These are phyloP conservation scores for Xylota sylvarum DNA, from an alignment of 2,888 invertebrate species.

Conservation along the genomic window DNA sequence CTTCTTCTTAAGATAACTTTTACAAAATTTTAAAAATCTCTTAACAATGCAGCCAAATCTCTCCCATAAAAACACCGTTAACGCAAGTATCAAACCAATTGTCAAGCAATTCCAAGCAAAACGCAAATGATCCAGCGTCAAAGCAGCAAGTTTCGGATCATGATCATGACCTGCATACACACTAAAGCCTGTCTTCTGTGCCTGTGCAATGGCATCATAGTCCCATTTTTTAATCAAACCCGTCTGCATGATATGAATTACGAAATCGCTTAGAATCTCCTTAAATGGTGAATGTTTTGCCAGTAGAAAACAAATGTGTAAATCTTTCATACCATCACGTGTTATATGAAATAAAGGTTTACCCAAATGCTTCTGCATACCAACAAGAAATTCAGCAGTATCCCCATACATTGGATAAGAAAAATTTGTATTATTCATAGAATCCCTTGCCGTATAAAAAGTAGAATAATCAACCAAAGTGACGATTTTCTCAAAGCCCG, in stretches of 20 bases:
- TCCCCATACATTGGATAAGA: background rate
- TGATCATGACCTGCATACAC: background rate
- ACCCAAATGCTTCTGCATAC: background rate
- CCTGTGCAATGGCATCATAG: background rate
- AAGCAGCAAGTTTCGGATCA: background rate
- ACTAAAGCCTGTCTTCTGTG: background rate
- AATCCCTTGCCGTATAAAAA: background rate
- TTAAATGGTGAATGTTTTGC: constrained; percentile 31
- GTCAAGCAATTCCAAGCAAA: constrained; percentile 48
- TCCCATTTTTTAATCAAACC: constrained; percentile 60
- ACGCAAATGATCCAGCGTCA: constrained; percentile 1
- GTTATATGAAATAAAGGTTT: constrained; percentile 21
- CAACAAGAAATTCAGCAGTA: constrained; percentile 5
- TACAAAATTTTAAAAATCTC: too few relatives aligned
- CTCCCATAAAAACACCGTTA: constrained; percentile 18
- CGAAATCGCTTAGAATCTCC: constrained; percentile 35
- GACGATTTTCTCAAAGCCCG: constrained; percentile 1
- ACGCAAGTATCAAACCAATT: constrained; percentile 18
- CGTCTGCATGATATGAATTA: constrained; percentile 35
- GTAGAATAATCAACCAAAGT: background rate
- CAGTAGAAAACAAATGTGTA: constrained; percentile 17
- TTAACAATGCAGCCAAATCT: background rate
- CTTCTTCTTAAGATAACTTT: too few relatives aligned
- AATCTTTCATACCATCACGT: background rate
- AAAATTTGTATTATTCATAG: constrained; percentile 15